Conservation (phyloP, 2,888 invertebrate genomes). For the Protodeltote pygarga region DNA sequence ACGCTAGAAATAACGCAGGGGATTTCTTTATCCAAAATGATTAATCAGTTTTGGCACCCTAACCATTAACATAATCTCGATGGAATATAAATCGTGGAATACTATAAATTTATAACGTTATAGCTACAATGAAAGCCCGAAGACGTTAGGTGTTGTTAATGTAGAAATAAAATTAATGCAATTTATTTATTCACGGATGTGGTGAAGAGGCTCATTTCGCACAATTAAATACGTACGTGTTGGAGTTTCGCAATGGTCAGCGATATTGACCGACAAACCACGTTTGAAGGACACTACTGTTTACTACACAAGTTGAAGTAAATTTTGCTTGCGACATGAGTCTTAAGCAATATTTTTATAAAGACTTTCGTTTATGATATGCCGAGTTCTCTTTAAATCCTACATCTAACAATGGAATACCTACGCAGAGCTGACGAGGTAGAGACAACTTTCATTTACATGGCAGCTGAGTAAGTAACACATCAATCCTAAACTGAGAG, state of each 20-base stretch:
- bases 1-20: constrained; percentile 51
- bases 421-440: too few relatives aligned
- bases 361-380: too few relatives aligned
- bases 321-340: constrained; percentile 58
- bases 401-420: constrained; percentile 4
- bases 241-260: constrained; percentile 65
- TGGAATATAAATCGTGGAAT: constrained; percentile 9
- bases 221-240: constrained; percentile 53
- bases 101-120: constrained; percentile 3
- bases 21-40: constrained; percentile 32
- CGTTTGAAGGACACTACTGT: constrained; percentile 70
- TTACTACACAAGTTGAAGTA: constrained; percentile 54
- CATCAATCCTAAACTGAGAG: constrained; percentile 13
- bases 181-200: constrained; percentile 56
- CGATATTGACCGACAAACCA: constrained; percentile 77
- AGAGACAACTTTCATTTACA: constrained; percentile 11
- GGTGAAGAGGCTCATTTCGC: constrained; percentile 54
- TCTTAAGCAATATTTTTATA: too few relatives aligned
- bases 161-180: constrained; percentile 18
- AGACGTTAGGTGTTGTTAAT: constrained; percentile 6
- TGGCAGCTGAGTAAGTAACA: constrained; percentile 30
- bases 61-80: constrained; percentile 6
- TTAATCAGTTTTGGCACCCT: constrained; percentile 42
- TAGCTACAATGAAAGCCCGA: neutral
- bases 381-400: constrained; percentile 6